Conservation (phyloP, 2,888 invertebrate species). For the Argynnis bischoffii region DNA sequence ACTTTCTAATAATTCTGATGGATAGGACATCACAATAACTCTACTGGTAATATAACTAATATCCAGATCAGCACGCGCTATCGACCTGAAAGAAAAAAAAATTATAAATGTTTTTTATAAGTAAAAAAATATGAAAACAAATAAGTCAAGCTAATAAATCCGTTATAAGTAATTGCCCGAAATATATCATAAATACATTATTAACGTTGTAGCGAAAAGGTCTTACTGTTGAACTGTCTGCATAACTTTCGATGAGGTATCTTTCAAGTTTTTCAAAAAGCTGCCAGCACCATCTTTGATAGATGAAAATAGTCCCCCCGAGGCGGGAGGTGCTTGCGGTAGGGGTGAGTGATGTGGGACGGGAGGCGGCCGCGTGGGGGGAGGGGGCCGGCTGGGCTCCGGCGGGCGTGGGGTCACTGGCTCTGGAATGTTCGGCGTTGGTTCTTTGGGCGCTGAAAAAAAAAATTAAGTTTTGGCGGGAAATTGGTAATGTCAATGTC, state of each 20-base stretch:
- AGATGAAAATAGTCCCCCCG: slow-evolving; percentile 89
- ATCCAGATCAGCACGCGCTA: slow-evolving; percentile 93
- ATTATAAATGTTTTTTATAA: neutral
- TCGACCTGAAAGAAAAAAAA: slow-evolving; percentile 82
- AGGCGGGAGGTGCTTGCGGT: slow-evolving; percentile 56
- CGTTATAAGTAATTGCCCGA: neutral
- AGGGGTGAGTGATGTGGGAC: slow-evolving; percentile 59
- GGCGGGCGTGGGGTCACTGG: slow-evolving; percentile 61
- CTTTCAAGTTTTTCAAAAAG: slow-evolving; percentile 95
- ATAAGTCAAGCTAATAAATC: neutral
- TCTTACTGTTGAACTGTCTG: slow-evolving; percentile 95
- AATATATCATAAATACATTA: slow-evolving; percentile 8
- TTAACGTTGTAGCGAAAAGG: neutral
- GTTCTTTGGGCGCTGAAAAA: slow-evolving; percentile 63
- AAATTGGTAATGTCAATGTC: slow-evolving; percentile 14
- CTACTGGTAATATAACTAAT: slow-evolving; percentile 96
- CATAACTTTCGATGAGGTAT: slow-evolving; percentile 98
- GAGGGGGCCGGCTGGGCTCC: slow-evolving; percentile 65
- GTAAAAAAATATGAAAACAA: neutral
- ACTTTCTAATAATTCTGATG: slow-evolving; percentile 97
- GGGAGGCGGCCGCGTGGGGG: slow-evolving; percentile 56
- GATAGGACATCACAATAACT: slow-evolving; percentile 96
- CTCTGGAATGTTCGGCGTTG: slow-evolving; percentile 55
- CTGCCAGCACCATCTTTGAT: slow-evolving; percentile 96
- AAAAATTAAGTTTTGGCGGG: slow-evolving; percentile 13